phyloP scores from a whole-genome alignment of 2,113 vertebrate genomes.

The Oncorhynchus kisutch region DNA sequence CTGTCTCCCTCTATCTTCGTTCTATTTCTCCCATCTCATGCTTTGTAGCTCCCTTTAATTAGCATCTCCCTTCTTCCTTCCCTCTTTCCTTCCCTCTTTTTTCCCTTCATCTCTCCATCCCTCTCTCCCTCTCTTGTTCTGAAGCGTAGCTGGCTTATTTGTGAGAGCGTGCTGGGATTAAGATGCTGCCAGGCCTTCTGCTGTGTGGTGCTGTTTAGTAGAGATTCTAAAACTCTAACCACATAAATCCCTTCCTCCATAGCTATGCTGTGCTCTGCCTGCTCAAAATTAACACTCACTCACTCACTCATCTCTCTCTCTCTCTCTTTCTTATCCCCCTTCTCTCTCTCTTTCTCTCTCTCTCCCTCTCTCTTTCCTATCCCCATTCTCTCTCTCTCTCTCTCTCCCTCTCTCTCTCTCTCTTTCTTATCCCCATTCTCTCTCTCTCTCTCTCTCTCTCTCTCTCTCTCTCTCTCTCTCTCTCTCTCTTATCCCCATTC shows the following conservation, averaged over 20 bases:
- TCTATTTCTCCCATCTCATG: not conserved
- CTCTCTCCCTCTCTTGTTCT: not conserved
- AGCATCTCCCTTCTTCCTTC: not conserved
- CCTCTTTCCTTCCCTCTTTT: not conserved
- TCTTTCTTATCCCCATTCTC: slow-evolving; percentile 8
- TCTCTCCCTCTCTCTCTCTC: slow-evolving; percentile 9
- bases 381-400: slow-evolving; percentile 2
- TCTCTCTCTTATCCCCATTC: no score
- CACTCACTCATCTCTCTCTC: not conserved
- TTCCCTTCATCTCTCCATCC: not conserved
- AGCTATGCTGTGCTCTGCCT: not conserved
- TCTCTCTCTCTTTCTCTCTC: slow-evolving; percentile 8
- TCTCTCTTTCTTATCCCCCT: not conserved
- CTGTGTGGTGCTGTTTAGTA: slow-evolving; percentile 31
- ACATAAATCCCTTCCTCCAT: slow-evolving; percentile 11
- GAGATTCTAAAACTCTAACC: slow-evolving; percentile 24
- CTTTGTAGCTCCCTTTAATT: not conserved
- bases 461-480: no score
- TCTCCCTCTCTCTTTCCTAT: slow-evolving; percentile 4
- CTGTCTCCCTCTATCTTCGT: not conserved
- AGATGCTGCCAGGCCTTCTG: slow-evolving; percentile 39
- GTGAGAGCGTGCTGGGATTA: slow-evolving; percentile 36
- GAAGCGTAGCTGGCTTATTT: slow-evolving; percentile 33
- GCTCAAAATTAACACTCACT: slow-evolving; percentile 24
- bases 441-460: not conserved